phyloP scores from a whole-genome alignment of 2,113 vertebrate species.

The Callospermophilus lateralis region DNA sequence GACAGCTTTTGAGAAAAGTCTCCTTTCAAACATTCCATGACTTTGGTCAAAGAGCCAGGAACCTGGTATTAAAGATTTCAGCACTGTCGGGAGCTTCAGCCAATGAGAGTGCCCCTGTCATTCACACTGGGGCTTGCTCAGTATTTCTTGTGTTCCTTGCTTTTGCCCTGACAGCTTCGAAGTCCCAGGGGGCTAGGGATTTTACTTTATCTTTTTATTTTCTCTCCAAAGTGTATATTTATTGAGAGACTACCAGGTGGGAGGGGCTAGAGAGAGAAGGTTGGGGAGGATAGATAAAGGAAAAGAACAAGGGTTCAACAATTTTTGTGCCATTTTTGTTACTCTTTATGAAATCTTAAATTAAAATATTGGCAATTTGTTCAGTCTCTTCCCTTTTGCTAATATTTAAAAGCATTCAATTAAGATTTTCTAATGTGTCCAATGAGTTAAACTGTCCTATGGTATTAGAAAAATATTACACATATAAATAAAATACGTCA shows the following conservation, averaged over 20 bases:
- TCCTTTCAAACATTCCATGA: slow-evolving; percentile 84
- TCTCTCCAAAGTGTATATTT: slow-evolving; percentile 84
- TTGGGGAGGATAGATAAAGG: slow-evolving; percentile 58
- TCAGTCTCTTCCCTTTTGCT: slow-evolving; percentile 83
- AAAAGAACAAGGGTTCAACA: slow-evolving; percentile 78
- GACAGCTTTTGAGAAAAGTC: slow-evolving; percentile 79
- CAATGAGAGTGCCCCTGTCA: slow-evolving; percentile 88
- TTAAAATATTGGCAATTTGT: slow-evolving; percentile 86
- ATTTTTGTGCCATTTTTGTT: slow-evolving; percentile 71
- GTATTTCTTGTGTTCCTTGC: slow-evolving; percentile 87
- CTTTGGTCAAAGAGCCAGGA: slow-evolving; percentile 85
- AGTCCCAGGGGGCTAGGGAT: slow-evolving; percentile 84
- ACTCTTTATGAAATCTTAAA: slow-evolving; percentile 82
- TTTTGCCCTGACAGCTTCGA: slow-evolving; percentile 87
- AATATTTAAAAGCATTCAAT: slow-evolving; percentile 89
- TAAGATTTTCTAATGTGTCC: slow-evolving; percentile 88
- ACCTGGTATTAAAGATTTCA: slow-evolving; percentile 86
- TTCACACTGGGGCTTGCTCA: slow-evolving; percentile 86
- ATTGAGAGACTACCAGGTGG: slow-evolving; percentile 69
- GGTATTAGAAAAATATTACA: slow-evolving; percentile 91
- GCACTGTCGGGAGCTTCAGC: slow-evolving; percentile 86
- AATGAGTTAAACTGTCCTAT: slow-evolving; percentile 87
- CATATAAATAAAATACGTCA: slow-evolving; percentile 92
- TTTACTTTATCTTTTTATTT: slow-evolving; percentile 83
- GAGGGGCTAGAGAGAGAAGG: neutral